A percentile compares a stretch with the other conserved stretches of the same genome.
These are phyloP conservation scores for Odontesthes bonariensis DNA, from an alignment of 2,113 vertebrate species.

Conservation along the genomic window DNA sequence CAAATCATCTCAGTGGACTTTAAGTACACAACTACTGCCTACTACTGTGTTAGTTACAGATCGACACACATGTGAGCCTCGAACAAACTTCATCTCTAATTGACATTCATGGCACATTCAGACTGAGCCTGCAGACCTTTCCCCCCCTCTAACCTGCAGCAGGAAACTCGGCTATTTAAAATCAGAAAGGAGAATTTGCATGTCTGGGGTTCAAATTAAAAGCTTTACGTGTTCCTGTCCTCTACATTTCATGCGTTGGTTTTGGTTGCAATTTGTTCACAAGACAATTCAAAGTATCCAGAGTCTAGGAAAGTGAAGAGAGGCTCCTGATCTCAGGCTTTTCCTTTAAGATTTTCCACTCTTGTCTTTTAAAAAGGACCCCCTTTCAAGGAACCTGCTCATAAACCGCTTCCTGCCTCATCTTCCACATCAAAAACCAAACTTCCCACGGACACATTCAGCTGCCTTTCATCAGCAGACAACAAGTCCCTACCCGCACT, in stretches of 20 bases:
- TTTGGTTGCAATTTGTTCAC: background rate
- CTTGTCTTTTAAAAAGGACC: background rate
- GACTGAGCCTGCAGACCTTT: constrained; percentile 20
- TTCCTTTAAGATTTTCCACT: background rate
- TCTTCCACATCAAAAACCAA: constrained; percentile 28
- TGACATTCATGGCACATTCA: constrained; percentile 57
- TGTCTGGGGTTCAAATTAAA: background rate
- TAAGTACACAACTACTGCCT: background rate
- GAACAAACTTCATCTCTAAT: constrained; percentile 34
- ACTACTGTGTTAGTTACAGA: background rate
- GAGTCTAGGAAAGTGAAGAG: background rate
- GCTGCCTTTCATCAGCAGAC: background rate
- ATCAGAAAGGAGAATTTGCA: no score
- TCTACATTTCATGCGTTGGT: background rate
- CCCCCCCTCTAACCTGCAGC: constrained; percentile 27
- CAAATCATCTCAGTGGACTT: background rate
- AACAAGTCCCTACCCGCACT: constrained; percentile 50
- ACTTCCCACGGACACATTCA: constrained; percentile 50
- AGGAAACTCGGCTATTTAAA: no score
- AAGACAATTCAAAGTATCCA: background rate
- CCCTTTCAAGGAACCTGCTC: constrained; percentile 17
- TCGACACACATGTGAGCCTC: background rate
- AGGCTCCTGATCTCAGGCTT: background rate
- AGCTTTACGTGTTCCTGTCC: no score
- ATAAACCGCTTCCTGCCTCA: constrained; percentile 2